A percentile compares a stretch with the other conserved stretches of the same genome.
Evolutionary conservation across 23 tunicate genomes (phyloP).

Genomic region (Pegea sp.): DNA sequence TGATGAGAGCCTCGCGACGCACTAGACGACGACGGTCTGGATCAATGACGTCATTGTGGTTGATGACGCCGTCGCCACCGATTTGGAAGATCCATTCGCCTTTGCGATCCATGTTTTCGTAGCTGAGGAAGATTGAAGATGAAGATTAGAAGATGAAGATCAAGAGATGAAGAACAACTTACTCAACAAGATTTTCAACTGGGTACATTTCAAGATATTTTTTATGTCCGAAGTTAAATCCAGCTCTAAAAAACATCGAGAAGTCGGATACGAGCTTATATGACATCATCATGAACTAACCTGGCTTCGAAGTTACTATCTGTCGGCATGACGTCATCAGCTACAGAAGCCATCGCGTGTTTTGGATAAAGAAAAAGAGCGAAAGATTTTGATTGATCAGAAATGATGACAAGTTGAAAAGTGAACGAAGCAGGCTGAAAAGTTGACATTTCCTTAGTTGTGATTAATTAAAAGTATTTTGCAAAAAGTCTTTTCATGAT

Average conservation of each 20-base stretch:
- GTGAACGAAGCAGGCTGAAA: conserved; percentile 50
- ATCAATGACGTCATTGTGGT: conserved; percentile 4
- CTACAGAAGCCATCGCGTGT: conserved; percentile 15
- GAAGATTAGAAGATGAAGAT: not conserved
- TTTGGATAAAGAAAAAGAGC: conserved; percentile 69
- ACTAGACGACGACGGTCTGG: conserved; percentile 11
- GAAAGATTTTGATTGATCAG: conserved; percentile 29
- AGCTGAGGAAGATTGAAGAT: too few relatives aligned
- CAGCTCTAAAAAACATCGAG: conserved; percentile 27
- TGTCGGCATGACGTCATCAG: conserved; percentile 5
- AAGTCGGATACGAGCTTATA: not conserved
- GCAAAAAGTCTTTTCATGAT: not conserved
- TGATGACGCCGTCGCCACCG: conserved; percentile 44
- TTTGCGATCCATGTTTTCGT: conserved; percentile 27
- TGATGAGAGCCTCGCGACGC: conserved; percentile 17
- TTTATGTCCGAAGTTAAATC: conserved; percentile 38
- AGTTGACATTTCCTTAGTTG: not conserved
- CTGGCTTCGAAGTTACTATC: conserved; percentile 25
- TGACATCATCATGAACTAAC: conserved; percentile 7
- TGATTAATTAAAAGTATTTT: not conserved
- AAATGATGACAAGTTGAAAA: conserved; percentile 47
- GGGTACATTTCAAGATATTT: conserved; percentile 56
- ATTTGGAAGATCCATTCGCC: conserved; percentile 92
- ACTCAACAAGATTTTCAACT: conserved; percentile 57
- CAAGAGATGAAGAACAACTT: not conserved